Percentiles rank a stretch among this genome's conserved stretches.
These are phyloP conservation scores for Pelvicachromis taeniatus DNA, from an alignment of 2,113 vertebrate species.

Conservation along the genomic window DNA sequence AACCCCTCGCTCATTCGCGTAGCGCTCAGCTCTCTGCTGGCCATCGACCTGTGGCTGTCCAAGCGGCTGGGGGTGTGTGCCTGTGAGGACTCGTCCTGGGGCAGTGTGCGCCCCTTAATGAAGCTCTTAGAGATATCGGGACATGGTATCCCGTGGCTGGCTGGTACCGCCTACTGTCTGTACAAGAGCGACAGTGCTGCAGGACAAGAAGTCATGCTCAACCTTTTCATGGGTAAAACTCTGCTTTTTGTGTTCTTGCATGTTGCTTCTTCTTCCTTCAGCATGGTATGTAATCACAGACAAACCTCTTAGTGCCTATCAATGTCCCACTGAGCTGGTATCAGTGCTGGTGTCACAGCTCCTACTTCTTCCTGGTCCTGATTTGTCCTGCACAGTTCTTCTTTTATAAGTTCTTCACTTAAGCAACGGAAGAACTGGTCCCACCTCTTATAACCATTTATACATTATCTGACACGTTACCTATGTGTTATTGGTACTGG, in stretches of 20 bases:
- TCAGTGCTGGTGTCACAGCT: neutral
- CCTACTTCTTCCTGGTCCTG: neutral
- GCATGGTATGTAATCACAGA: neutral
- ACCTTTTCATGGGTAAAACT: constrained; percentile 86
- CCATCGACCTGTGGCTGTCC: constrained; percentile 93
- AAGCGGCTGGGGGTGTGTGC: constrained; percentile 93
- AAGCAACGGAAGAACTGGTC: neutral
- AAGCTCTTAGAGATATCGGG: constrained; percentile 93
- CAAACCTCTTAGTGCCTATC: neutral
- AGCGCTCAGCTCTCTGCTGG: constrained; percentile 89
- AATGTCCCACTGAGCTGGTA: neutral
- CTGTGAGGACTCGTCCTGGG: constrained; percentile 87
- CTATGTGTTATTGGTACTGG: neutral
- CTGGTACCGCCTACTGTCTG: constrained; percentile 83
- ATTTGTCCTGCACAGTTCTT: neutral
- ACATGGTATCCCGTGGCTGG: constrained; percentile 92
- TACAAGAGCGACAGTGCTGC: constrained; percentile 85
- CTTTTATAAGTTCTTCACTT: neutral
- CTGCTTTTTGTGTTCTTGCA: neutral
- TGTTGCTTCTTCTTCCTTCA: neutral
- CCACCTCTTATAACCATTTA: neutral
- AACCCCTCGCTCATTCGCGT: constrained; percentile 89
- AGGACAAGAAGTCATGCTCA: constrained; percentile 90
- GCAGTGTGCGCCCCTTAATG: constrained; percentile 87
- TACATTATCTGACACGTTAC: neutral